Base-by-base conservation (phyloP, 2,113 vertebrate species). In the Eulacestoma nigropectus region DNA sequence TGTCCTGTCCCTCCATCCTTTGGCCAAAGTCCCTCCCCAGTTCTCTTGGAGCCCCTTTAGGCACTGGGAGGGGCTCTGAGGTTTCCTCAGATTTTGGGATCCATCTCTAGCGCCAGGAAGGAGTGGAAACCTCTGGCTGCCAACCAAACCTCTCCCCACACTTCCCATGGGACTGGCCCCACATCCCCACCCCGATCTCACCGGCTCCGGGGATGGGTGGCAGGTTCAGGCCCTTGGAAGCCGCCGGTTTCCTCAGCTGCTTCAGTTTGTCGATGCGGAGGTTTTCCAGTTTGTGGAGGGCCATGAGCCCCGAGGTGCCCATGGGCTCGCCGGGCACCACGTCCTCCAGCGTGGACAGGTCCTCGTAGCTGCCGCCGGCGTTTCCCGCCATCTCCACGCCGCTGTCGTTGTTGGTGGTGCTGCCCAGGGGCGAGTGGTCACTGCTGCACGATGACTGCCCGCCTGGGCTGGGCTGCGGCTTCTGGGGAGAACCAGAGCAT, bases 381-480 rank as follows among this genome's bases (percentile, higher is more conserved):
- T 99, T 99, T 22, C 99, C 98, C 4, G 99, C 98, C 99, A 99
- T 99, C 97, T 99, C 99, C 87, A 99, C 99, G 0, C 99, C 99
- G 0, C 99, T 99, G 97, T 99, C 99, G 0, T 99, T 99, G 97
- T 99, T 99, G 97, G 99, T 99, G 82, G 99, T 98, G 44, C 99
- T 99, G 87, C 99, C 99, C 18, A 99, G 98, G 4, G 99, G 99
- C 7, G 99, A 99, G 52, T 98, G 99, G 93, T 99, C 99, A 1
- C 99, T 99, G 98, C 99, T 99, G 97, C 99, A 99, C 3, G 99
- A 99, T 0, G 99, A 99, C 52, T 99, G 99, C 74, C 98, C 99
- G 0, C 99, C 99, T 0, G 99, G 99, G 76, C 99, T 99, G 59
- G 99, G 98, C 91, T 99, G 99, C 0, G 99, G 98, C 96, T 99